A percentile compares a stretch with the other conserved stretches of the same genome.
These are phyloP conservation scores for Trichonephila clavata DNA, from an alignment of 1,140 invertebrate genomes.

Conservation along the genomic window DNA sequence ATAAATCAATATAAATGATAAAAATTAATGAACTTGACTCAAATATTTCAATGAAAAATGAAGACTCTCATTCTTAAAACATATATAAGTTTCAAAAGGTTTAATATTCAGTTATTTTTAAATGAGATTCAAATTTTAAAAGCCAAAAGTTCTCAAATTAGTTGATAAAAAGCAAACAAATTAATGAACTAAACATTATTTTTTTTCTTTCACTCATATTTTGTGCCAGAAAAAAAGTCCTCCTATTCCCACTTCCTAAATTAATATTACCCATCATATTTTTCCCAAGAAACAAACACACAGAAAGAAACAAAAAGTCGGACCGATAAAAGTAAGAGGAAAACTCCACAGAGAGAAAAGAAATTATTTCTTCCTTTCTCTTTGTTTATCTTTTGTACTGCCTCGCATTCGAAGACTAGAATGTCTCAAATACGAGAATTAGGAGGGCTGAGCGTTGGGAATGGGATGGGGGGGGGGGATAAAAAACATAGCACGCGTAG, in stretches of 20 bases:
- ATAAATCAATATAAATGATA: no score
- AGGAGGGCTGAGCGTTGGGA: background rate
- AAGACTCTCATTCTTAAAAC: no score
- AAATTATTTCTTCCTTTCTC: background rate
- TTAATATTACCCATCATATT: background rate
- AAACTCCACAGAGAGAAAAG: background rate
- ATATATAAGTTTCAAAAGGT: no score
- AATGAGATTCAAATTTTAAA: no score
- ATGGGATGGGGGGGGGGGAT: background rate
- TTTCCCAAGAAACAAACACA: background rate
- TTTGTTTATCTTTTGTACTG: background rate
- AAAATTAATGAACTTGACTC: no score
- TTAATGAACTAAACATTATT: no score
- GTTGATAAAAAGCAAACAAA: no score
- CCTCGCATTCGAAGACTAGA: background rate
- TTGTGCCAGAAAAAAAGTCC: background rate
- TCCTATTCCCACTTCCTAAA: background rate
- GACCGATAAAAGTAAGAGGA: background rate
- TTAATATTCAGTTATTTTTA: no score
- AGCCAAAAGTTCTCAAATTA: no score
- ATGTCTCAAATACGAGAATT: slow-evolving; percentile 31
- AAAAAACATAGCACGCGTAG: slow-evolving; percentile 2
- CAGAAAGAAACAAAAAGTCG: background rate
- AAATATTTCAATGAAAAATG: no score
- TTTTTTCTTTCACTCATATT: no score